Evolutionary conservation across 2,888 invertebrate species (phyloP).

Genomic region (Busseola fusca): DNA sequence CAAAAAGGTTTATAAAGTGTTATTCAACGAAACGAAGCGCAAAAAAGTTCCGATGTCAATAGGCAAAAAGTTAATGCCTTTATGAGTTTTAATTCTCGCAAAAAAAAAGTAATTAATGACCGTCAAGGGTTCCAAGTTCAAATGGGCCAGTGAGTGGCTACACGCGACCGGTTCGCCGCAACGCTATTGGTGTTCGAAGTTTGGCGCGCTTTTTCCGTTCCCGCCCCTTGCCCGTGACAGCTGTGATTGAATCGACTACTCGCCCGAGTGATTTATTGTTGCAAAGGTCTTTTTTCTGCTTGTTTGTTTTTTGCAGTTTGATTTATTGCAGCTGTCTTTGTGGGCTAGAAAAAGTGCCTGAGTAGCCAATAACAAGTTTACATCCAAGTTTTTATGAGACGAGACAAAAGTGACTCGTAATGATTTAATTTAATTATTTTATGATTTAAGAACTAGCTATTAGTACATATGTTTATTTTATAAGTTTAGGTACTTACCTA

Average conservation of each 20-base stretch:
- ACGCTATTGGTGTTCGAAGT: constrained; percentile 85
- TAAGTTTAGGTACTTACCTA: background rate
- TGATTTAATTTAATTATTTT: constrained; percentile 17
- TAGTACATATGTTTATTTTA: background rate
- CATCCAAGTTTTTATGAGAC: constrained; percentile 33
- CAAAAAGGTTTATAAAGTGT: constrained; percentile 40
- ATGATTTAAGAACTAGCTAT: background rate
- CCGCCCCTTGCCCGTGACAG: constrained; percentile 86
- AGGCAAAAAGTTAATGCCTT: constrained; percentile 55
- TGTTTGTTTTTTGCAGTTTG: constrained; percentile 73
- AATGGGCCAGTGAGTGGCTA: constrained; percentile 82
- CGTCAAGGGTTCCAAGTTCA: constrained; percentile 84
- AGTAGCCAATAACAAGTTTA: constrained; percentile 51
- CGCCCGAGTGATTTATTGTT: constrained; percentile 85
- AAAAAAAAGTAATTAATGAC: constrained; percentile 74
- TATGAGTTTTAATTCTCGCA: constrained; percentile 64
- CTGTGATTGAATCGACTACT: constrained; percentile 85
- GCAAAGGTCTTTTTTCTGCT: constrained; percentile 73
- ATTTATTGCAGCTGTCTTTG: constrained; percentile 77
- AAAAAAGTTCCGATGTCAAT: constrained; percentile 46
- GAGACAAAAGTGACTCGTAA: constrained; percentile 13
- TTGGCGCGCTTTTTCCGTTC: constrained; percentile 86
- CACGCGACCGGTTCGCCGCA: constrained; percentile 70
- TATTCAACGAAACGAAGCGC: constrained; percentile 30
- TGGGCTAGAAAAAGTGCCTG: constrained; percentile 48